These are phyloP conservation scores for Carpatolechia fugitivella DNA, from an alignment of 2,888 invertebrate genomes.

Conservation along the genomic window DNA sequence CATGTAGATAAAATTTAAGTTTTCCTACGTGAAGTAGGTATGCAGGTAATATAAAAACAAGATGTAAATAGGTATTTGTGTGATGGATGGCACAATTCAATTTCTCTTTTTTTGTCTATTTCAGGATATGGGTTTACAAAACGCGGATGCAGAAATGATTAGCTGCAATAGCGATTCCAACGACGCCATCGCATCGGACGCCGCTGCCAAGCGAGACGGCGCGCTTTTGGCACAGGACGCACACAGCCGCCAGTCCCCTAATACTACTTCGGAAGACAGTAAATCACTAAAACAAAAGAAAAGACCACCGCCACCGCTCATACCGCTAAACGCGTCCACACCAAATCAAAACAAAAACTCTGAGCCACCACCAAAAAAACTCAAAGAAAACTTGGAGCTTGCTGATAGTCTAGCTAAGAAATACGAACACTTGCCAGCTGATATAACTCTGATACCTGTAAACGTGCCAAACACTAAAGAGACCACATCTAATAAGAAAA, in stretches of 20 bases:
- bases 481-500: slow-evolving; percentile 75
- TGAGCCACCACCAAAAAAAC: slow-evolving; percentile 66
- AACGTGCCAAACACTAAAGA: slow-evolving; percentile 47
- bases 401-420: slow-evolving; percentile 30
- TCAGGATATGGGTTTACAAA: slow-evolving; percentile 68
- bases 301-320: slow-evolving; percentile 86
- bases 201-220: slow-evolving; percentile 41
- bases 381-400: slow-evolving; percentile 47
- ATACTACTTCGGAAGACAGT: slow-evolving; percentile 43
- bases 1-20: too few relatives aligned
- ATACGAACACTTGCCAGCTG: slow-evolving; percentile 45
- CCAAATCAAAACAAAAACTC: slow-evolving; percentile 61
- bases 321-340: slow-evolving; percentile 81
- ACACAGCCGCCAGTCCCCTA: slow-evolving; percentile 42
- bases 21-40: too few relatives aligned
- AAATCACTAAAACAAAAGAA: slow-evolving; percentile 52
- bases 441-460: slow-evolving; percentile 52
- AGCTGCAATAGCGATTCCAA: slow-evolving; percentile 69
- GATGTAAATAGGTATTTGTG: too few relatives aligned
- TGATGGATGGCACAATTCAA: too few relatives aligned
- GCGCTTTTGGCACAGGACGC: slow-evolving; percentile 38
- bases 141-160: slow-evolving; percentile 59
- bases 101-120: slow-evolving; percentile 37
- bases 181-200: slow-evolving; percentile 49
- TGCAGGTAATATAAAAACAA: too few relatives aligned